phyloP scores from a whole-genome alignment of 2,113 vertebrate species.

The Cebus imitator region DNA sequence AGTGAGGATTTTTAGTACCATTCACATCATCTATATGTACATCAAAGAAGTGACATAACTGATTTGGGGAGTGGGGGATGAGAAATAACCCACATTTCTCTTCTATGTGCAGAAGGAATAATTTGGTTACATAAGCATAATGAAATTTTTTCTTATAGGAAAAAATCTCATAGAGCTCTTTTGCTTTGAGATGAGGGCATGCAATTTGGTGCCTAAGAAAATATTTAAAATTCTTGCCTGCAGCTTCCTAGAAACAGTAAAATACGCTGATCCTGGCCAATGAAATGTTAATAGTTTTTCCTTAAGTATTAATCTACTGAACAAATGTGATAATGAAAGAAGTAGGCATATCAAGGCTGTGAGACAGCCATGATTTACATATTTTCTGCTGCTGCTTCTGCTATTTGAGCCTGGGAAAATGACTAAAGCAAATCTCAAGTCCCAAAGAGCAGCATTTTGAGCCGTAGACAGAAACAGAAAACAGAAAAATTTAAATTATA shows the following conservation, averaged over 20 bases:
- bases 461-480: neutral
- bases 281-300: slow-evolving; percentile 55
- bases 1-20: neutral
- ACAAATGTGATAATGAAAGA: slow-evolving; percentile 26
- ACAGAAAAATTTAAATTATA: neutral
- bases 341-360: neutral
- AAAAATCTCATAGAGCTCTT: slow-evolving; percentile 5
- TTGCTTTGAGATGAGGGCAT: slow-evolving; percentile 7
- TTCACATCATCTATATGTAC: neutral
- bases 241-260: slow-evolving; percentile 54
- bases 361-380: slow-evolving; percentile 1
- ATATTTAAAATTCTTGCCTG: slow-evolving; percentile 47
- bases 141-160: neutral
- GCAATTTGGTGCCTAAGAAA: slow-evolving; percentile 25
- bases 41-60: neutral
- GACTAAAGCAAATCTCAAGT: slow-evolving; percentile 40
- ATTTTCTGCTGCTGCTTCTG: slow-evolving; percentile 26
- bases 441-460: neutral
- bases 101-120: neutral
- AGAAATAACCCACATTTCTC: neutral
- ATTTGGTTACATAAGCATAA: neutral
- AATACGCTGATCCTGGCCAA: slow-evolving; percentile 31
- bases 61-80: no score
- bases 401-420: slow-evolving; percentile 9
- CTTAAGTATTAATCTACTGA: slow-evolving; percentile 47